phyloP scores from a whole-genome alignment of 2,113 vertebrate species.

The Periophthalmus modestus region DNA sequence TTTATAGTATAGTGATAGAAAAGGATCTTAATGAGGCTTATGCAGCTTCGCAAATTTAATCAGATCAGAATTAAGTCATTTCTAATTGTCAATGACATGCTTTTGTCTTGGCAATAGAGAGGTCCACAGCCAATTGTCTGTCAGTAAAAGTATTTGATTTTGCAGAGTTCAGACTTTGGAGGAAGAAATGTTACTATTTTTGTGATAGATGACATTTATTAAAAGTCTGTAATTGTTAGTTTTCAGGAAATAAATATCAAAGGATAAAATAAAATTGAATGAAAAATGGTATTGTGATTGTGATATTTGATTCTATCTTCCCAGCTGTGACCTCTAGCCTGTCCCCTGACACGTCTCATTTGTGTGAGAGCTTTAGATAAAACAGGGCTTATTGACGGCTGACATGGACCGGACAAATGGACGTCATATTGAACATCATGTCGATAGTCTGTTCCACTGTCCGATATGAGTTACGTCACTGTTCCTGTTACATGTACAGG shows the following conservation, averaged over 20 bases:
- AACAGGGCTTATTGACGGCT: constrained; percentile 10
- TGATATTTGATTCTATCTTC: too few species aligned
- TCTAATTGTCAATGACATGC: too few species aligned
- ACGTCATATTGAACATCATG: constrained; percentile 33
- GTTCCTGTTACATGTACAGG: constrained; percentile 14
- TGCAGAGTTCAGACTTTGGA: background rate
- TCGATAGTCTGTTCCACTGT: constrained; percentile 35
- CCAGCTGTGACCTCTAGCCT: background rate
- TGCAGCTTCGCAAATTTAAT: too few species aligned
- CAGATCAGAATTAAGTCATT: background rate
- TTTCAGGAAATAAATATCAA: background rate
- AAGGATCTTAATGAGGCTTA: too few species aligned
- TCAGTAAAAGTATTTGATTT: too few species aligned
- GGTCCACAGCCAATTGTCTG: too few species aligned
- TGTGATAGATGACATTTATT: background rate
- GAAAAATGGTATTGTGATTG: too few species aligned
- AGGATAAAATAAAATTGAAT: background rate
- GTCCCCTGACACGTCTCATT: background rate
- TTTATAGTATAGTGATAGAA: too few species aligned
- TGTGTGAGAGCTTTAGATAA: constrained; percentile 18
- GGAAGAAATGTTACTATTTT: background rate
- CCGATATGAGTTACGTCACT: constrained; percentile 29
- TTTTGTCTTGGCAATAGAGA: too few species aligned
- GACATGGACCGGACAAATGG: constrained; percentile 34
- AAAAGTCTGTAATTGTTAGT: background rate